Conservation (phyloP, 2,888 invertebrate genomes). For the Pinctada fucata region DNA sequence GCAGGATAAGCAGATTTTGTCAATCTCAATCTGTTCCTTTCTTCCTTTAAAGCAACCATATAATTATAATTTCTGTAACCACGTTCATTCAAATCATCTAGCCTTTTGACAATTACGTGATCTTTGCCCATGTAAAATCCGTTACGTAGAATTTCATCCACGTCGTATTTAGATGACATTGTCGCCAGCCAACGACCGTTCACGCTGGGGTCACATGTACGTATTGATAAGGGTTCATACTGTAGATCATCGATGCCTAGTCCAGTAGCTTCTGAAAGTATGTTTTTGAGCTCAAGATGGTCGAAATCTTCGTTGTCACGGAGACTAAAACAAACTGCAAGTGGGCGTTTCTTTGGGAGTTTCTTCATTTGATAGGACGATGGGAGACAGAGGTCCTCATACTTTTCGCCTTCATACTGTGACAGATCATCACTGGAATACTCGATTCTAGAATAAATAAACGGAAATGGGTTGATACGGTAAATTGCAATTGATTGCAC, state of each 20-base stretch:
- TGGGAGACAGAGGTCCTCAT: constrained; percentile 34
- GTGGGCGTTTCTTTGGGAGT: constrained; percentile 37
- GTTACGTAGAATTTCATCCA: constrained; percentile 37
- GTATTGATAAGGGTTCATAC: constrained; percentile 49
- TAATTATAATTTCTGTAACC: constrained; percentile 31
- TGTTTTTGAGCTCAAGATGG: constrained; percentile 48
- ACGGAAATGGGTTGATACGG: too few relatives aligned
- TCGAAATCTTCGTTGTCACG: constrained; percentile 50
- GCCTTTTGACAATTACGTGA: constrained; percentile 44
- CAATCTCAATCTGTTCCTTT: constrained; percentile 13
- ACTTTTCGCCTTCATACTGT: constrained; percentile 2
- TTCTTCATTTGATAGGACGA: constrained; percentile 45
- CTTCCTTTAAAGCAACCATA: constrained; percentile 11
- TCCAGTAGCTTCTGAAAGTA: constrained; percentile 40
- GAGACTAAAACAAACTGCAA: constrained; percentile 49
- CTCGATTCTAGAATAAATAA: too few relatives aligned
- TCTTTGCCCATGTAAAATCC: constrained; percentile 48
- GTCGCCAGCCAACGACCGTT: constrained; percentile 51
- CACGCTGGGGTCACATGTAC: constrained; percentile 39
- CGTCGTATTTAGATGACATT: constrained; percentile 32
- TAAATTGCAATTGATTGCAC: too few relatives aligned
- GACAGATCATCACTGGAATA: background rate
- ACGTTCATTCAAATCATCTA: constrained; percentile 42
- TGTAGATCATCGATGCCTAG: constrained; percentile 40
- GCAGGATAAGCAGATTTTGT: constrained; percentile 2